Evolutionary conservation across 2,888 invertebrate species (phyloP).

Genomic region (Schizaphis graminum): DNA sequence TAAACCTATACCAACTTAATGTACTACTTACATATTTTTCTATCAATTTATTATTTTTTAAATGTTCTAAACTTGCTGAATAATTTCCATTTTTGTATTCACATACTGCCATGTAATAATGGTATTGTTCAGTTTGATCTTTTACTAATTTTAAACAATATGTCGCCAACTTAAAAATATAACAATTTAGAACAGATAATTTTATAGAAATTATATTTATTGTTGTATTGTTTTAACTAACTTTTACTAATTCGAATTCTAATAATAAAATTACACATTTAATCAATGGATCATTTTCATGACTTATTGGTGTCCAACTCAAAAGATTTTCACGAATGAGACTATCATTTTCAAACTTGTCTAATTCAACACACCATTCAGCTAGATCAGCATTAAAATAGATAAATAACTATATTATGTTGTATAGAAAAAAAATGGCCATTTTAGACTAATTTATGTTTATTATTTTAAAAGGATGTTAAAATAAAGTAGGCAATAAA

Average conservation of each 20-base stretch:
- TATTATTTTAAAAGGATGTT: background rate
- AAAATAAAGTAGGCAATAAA: background rate
- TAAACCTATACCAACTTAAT: background rate
- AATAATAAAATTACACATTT: slow-evolving; percentile 54
- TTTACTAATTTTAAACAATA: slow-evolving; percentile 36
- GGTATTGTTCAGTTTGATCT: background rate
- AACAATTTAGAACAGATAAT: background rate
- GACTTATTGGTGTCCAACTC: slow-evolving; percentile 51
- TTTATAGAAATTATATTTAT: background rate
- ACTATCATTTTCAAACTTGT: background rate
- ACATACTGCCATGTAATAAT: slow-evolving; percentile 58
- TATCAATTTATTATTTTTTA: slow-evolving; percentile 12
- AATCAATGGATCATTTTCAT: slow-evolving; percentile 42
- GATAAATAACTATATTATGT: background rate
- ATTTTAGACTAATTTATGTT: background rate
- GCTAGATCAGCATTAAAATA: background rate
- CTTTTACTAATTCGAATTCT: slow-evolving; percentile 45
- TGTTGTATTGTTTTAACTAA: background rate
- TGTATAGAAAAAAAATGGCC: background rate
- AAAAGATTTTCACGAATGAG: background rate
- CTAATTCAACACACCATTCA: background rate
- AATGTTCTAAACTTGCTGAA: slow-evolving; percentile 31
- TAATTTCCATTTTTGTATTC: slow-evolving; percentile 37
- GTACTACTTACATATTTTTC: slow-evolving; percentile 17
- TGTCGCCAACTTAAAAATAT: slow-evolving; percentile 32